These are phyloP conservation scores for Eupristina koningsbergeri DNA, from an alignment of 1,140 invertebrate species.

Conservation along the genomic window DNA sequence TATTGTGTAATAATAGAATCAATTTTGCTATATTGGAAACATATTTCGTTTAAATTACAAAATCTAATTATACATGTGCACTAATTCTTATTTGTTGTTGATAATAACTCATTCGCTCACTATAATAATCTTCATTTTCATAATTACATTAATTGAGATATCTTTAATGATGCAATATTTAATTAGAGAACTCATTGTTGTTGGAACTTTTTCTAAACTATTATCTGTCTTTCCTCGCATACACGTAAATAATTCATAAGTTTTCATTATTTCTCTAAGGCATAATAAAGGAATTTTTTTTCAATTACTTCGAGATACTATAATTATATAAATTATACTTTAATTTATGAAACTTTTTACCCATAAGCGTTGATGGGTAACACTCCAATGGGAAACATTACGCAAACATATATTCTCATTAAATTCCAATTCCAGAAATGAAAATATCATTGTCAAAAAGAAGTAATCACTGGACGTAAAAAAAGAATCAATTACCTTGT, in stretches of 20 bases:
- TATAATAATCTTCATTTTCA: too few species aligned
- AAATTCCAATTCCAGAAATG: constrained; percentile 15
- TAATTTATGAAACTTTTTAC: background rate
- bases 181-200: background rate
- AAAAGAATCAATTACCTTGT: background rate
- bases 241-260: background rate
- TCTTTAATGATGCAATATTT: background rate
- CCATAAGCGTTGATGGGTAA: background rate
- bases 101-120: too few species aligned
- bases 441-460: constrained; percentile 24
- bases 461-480: background rate
- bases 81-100: too few species aligned
- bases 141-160: background rate
- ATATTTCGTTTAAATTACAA: too few species aligned
- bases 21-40: too few species aligned
- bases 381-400: background rate
- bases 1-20: too few species aligned
- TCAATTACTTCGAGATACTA: background rate
- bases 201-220: background rate
- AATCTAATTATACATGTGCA: too few species aligned
- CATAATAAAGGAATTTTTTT: background rate
- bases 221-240: background rate
- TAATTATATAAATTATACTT: background rate
- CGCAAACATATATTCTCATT: constrained; percentile 9
- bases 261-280: background rate